Evolutionary conservation across 2,113 vertebrate species (phyloP).

Genomic region (Hypomesus transpacificus): DNA sequence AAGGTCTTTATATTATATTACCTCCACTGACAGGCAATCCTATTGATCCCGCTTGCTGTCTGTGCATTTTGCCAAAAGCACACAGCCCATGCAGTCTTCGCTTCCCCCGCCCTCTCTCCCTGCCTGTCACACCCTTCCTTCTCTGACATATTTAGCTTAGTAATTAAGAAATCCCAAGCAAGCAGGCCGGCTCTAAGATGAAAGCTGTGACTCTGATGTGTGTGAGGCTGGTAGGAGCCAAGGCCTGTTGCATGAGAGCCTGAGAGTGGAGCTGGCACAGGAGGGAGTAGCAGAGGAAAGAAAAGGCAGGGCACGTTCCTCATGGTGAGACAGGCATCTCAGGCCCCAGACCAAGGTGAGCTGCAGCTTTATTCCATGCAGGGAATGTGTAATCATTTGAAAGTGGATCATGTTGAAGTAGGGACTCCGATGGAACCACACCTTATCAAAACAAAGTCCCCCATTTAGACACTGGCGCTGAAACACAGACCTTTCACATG

Average conservation of each 20-base stretch:
- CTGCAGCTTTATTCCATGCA: constrained; percentile 46
- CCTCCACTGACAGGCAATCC: constrained; percentile 55
- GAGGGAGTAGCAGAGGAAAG: constrained; percentile 5
- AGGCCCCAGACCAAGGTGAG: constrained; percentile 26
- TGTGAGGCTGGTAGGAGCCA: constrained; percentile 34
- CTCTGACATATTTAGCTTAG: constrained; percentile 58
- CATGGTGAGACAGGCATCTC: constrained; percentile 37
- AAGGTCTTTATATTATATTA: constrained; percentile 47
- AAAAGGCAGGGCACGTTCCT: constrained; percentile 24
- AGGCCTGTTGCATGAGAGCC: constrained; percentile 33
- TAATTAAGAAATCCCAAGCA: constrained; percentile 51
- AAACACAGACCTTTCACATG: constrained; percentile 53
- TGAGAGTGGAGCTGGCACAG: constrained; percentile 38
- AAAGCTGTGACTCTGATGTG: constrained; percentile 43
- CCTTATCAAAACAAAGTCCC: constrained; percentile 60
- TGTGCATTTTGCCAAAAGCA: constrained; percentile 36
- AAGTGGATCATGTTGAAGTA: constrained; percentile 59
- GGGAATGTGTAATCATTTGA: constrained; percentile 61
- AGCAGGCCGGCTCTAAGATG: constrained; percentile 38
- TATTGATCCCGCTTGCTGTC: constrained; percentile 48
- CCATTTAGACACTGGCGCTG: constrained; percentile 53
- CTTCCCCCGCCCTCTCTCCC: constrained; percentile 28
- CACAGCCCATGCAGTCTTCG: constrained; percentile 19
- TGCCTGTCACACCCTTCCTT: constrained; percentile 41
- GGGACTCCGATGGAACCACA: constrained; percentile 55